phyloP scores from a whole-genome alignment of 37 sponge, comb jelly and placozoan genomes.

The Beroe forskalii region DNA sequence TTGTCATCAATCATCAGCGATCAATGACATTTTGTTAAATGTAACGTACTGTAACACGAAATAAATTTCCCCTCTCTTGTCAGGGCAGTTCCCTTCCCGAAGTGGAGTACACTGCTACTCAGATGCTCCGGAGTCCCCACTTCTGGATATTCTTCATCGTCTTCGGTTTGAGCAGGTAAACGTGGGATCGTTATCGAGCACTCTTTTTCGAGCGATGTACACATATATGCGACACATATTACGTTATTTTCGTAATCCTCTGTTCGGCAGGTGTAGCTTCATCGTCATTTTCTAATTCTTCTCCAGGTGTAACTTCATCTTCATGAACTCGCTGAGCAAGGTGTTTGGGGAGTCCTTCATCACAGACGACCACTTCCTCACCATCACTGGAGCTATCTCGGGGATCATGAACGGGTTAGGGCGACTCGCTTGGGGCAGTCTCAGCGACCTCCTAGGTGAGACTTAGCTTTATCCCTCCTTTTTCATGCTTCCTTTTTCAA shows the following conservation, averaged over 20 bases:
- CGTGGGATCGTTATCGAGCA: no score
- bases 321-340: constrained; percentile 64
- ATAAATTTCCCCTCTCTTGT: no score
- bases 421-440: constrained; percentile 13
- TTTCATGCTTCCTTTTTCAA: no score
- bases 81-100: neutral
- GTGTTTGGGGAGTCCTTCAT: constrained; percentile 62
- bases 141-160: constrained; percentile 57
- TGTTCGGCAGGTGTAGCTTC: no score
- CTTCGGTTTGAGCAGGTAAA: constrained; percentile 54
- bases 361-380: constrained; percentile 35
- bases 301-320: constrained; percentile 46
- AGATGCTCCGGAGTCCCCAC: constrained; percentile 20
- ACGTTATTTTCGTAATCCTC: no score
- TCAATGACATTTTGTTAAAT: no score
- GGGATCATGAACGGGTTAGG: constrained; percentile 54
- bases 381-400: constrained; percentile 20
- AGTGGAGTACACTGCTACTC: neutral
- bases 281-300: no score
- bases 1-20: no score
- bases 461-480: no score
- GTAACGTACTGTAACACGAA: no score
- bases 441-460: constrained; percentile 23
- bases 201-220: no score
- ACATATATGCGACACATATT: no score